Base-by-base conservation (phyloP, 2,797 vertebrate genomes). In the Gallirallus australis region DNA sequence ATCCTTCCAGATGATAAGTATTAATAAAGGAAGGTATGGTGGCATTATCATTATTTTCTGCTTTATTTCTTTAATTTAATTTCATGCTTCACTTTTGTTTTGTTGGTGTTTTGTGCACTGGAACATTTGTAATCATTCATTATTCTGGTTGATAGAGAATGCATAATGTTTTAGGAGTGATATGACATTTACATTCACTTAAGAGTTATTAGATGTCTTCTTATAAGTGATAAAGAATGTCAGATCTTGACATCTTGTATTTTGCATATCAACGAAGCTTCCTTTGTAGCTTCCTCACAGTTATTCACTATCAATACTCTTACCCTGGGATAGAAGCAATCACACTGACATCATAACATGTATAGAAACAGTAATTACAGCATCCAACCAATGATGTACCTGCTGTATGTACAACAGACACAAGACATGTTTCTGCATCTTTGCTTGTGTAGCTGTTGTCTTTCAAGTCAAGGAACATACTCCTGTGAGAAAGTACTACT, bases 151-250 rank as follows among this genome's bases (percentile, higher is more conserved):
- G 95, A 95, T 86, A 53, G 57, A 73, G 84, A 92, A 90, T 53
- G 72, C 64, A 68, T 64, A 71, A 68, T 27, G 64, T 59, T 94
- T 96, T 63, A 89, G 87, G 53, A 95, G 70, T 76, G 89, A 95
- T 95, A 87, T 91, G 93, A 96, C 94, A 96, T 97, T 96, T 96
- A 96, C 61, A 89, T 68, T 96, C 91, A 92, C 84, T 94, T 85
- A 83, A 47, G 92, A 95, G 84, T 91, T 94, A 96, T 95, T 97
- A 96, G 86, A 94, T 85, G 68, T 90, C 92, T 81, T 90, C 75
- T 94, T 83, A 81, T 4, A 78, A 92, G 90, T 77, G 42, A 40
- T 50, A 77, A 90, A 89, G 89, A 94, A 89, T 90, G 94, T 89
- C 94, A 96, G 56, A 72, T 71, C 77, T 77, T 94, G 90, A 92